These are phyloP conservation scores for Anguilla anguilla DNA, from an alignment of 2,797 vertebrate genomes.

Conservation along the genomic window DNA sequence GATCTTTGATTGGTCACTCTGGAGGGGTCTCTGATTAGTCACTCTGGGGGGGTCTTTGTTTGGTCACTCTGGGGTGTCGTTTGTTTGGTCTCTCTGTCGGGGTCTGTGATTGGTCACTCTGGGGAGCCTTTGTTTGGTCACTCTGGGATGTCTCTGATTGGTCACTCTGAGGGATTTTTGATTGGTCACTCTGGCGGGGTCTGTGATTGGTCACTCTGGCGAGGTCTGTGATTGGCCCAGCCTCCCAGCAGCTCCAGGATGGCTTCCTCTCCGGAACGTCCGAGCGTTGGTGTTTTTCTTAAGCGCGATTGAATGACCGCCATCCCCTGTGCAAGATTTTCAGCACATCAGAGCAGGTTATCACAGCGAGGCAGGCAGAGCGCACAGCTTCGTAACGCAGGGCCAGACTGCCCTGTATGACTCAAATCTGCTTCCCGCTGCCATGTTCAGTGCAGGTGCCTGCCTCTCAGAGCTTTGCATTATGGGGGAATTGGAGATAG, in stretches of 20 bases:
- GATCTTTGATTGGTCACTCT: too few species aligned
- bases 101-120: too few species aligned
- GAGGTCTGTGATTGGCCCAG: not conserved
- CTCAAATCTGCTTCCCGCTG: not conserved
- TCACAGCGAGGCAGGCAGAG: too few species aligned
- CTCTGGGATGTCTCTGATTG: too few species aligned
- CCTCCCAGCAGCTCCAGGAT: not conserved
- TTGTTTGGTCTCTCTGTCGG: too few species aligned
- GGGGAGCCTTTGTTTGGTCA: too few species aligned
- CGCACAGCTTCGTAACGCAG: not conserved
- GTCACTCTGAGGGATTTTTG: not conserved
- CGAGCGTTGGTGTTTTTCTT: not conserved
- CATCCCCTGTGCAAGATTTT: too few species aligned
- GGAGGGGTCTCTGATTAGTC: too few species aligned
- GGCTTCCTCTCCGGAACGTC: not conserved
- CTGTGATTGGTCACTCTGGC: not conserved
- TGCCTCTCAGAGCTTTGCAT: not conserved
- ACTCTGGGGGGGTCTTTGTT: too few species aligned
- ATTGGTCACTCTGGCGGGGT: not conserved
- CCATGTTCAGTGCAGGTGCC: not conserved
- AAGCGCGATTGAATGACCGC: not conserved
- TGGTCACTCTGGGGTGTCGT: too few species aligned
- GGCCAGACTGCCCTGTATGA: not conserved
- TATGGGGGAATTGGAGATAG: not conserved
- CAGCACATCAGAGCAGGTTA: too few species aligned